Conservation (phyloP, 2,797 vertebrate species). For the Fundulus diaphanus region DNA sequence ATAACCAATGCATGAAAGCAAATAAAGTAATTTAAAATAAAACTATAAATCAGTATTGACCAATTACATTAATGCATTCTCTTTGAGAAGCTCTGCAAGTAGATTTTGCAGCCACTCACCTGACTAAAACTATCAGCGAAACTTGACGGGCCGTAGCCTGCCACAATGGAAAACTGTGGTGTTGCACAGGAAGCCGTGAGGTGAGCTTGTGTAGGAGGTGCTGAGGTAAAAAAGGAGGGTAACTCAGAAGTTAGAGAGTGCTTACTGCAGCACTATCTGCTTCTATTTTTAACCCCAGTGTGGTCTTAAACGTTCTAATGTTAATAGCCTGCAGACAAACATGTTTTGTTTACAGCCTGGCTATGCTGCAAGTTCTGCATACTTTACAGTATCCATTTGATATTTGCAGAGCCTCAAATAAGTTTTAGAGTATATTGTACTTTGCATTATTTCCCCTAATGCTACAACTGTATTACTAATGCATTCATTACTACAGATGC, state of each 20-base stretch:
- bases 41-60: not conserved
- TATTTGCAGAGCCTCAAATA: not conserved
- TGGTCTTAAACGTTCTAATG: constrained; percentile 52
- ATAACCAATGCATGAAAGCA: not conserved
- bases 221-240: constrained; percentile 61
- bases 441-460: not conserved
- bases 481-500: not conserved
- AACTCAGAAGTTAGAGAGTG: constrained; percentile 70
- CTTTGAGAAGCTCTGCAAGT: constrained; percentile 1
- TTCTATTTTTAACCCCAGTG: constrained; percentile 75
- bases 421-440: not conserved
- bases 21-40: not conserved
- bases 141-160: constrained; percentile 23
- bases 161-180: constrained; percentile 80
- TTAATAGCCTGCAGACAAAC: constrained; percentile 35
- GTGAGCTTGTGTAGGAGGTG: constrained; percentile 70
- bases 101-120: constrained; percentile 37
- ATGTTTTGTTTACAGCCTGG: constrained; percentile 20
- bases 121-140: constrained; percentile 34
- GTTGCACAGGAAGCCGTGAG: constrained; percentile 77
- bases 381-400: not conserved
- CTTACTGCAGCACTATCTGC: constrained; percentile 61
- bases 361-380: constrained; percentile 12
- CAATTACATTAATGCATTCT: not conserved
- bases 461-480: too few species aligned